Conservation (phyloP, 2,888 invertebrate genomes). For the Eupithecia subumbrata region DNA sequence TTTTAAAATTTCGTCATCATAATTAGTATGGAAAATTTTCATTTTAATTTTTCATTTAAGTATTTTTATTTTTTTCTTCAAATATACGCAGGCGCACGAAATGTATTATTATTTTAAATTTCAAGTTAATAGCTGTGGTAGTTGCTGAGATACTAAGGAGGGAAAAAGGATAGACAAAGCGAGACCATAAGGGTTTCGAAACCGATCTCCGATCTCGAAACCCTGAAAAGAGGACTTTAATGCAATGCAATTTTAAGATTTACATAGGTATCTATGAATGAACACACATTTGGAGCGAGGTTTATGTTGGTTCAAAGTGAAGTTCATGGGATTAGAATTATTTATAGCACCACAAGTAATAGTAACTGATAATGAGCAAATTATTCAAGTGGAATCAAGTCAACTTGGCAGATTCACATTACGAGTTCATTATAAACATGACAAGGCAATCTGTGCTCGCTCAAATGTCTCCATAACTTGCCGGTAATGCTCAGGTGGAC, state of each 20-base stretch:
- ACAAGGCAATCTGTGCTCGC: conserved; percentile 67
- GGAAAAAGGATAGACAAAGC: too few relatives aligned
- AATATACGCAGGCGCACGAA: too few relatives aligned
- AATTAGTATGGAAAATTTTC: too few relatives aligned
- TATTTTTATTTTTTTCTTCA: too few relatives aligned
- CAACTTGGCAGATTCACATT: conserved; percentile 63
- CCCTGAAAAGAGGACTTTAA: not conserved
- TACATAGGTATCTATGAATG: not conserved
- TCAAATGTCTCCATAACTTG: conserved; percentile 73
- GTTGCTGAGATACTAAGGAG: too few relatives aligned
- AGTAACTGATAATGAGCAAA: conserved; percentile 48
- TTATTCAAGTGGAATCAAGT: conserved; percentile 52
- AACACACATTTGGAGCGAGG: not conserved
- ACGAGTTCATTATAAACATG: conserved; percentile 64
- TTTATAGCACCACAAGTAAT: not conserved
- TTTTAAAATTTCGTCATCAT: too few relatives aligned
- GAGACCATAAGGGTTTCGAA: too few relatives aligned
- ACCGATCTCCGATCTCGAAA: too few relatives aligned
- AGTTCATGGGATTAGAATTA: not conserved
- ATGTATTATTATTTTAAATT: too few relatives aligned
- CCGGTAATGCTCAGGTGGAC: conserved; percentile 64
- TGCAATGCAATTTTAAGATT: not conserved
- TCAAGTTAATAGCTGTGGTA: too few relatives aligned
- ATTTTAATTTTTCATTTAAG: too few relatives aligned
- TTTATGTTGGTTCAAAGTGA: not conserved